Conservation (phyloP, 2,797 vertebrate genomes). For the Pelobates cultripes region DNA sequence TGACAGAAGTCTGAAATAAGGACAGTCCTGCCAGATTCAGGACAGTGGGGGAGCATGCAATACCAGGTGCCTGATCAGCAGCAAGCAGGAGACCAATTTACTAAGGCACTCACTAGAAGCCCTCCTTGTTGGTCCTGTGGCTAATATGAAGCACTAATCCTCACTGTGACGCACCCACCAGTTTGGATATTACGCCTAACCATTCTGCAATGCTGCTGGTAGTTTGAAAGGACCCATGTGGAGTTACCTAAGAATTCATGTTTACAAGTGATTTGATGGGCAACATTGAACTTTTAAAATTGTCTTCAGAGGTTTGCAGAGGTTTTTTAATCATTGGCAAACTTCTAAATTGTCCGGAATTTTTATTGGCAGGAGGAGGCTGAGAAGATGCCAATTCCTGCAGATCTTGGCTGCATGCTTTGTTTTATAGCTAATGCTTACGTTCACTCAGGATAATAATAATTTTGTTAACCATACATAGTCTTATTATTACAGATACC, state of each 20-base stretch:
- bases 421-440: constrained; percentile 80
- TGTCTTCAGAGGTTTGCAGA: constrained; percentile 51
- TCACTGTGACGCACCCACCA: neutral
- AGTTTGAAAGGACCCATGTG: neutral
- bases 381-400: constrained; percentile 81
- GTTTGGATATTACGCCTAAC: neutral
- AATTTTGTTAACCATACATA: constrained; percentile 82
- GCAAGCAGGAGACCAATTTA: too few species aligned
- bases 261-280: neutral
- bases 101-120: too few species aligned
- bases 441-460: constrained; percentile 81
- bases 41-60: too few species aligned
- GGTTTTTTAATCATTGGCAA: neutral
- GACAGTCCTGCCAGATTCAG: too few species aligned
- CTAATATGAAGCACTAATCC: neutral
- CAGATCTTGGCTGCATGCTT: constrained; percentile 82
- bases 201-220: neutral
- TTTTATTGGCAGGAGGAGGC: constrained; percentile 81
- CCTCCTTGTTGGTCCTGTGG: neutral
- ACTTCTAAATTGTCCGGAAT: constrained; percentile 70
- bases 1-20: too few species aligned
- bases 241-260: neutral
- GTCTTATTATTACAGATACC: constrained; percentile 88
- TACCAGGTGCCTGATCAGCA: too few species aligned
- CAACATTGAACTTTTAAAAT: constrained; percentile 25